Base-by-base conservation (phyloP, 2,113 vertebrate genomes). In the Protomyctophum bolini region DNA sequence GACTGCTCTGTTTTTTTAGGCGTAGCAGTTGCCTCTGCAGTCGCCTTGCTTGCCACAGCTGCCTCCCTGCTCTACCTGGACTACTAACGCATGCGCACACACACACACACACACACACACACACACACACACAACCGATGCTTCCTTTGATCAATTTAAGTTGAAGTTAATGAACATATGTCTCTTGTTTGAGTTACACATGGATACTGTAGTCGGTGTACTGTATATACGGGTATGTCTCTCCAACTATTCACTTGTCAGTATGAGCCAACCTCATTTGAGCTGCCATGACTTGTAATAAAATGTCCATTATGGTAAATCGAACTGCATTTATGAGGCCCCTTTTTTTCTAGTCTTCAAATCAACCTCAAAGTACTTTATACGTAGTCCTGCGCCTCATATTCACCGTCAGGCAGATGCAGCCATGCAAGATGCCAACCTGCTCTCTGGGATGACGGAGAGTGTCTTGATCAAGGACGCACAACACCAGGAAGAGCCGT, bases 41-140 rank as follows among this genome's bases (percentile, higher is more conserved):
- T 85, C 1, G 89, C 88, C 55, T 64, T 93, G 0, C 87, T 94
- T 3, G 92, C 92, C 57, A 73, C 87, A 7, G 91, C 85, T 15
- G 87, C 79, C 12, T 92, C 92, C 0, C 80, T 92, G 61, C 76
- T 94, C 4, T 93, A 93, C 76, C 83, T 93, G 14, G 87, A 6
- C 62, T 87, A 92, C 8, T 73, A 55, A 81, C 49, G 2, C 49
- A 51, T 1, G 7, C 10, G 8, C 49, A 4, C 7, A 9, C 50
- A 52, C 9, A 9, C 50, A 52, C 10, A 9, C 50, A 9, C 9
- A 52, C 50, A 9, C 50, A 9, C 50, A 10, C 51, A 11, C 10
- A 11, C 51, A 11, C 51, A 54, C 12, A 54, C 11, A n/a, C 51
- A 54, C 51, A 54, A 6, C 33, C 33, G 5, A 41, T 41, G 33